Percentiles rank a stretch among this genome's conserved stretches.
Conservation (phyloP, 2,888 invertebrate species). For the Gisinianus flammeolus region DNA sequence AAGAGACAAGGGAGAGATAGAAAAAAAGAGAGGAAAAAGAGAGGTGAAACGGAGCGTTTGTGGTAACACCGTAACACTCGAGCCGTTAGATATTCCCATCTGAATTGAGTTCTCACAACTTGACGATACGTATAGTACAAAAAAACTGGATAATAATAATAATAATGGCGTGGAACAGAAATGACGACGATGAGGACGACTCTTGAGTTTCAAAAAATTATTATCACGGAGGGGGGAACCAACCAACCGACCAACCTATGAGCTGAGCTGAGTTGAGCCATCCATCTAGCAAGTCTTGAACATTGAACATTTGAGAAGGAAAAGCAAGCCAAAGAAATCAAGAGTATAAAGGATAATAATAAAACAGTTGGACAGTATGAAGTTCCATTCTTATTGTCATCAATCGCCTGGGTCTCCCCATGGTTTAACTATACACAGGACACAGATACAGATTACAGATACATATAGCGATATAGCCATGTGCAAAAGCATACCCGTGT, state of each 20-base stretch:
- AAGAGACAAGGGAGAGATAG: too few relatives aligned
- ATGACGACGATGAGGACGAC: constrained; percentile 33
- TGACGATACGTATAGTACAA: too few relatives aligned
- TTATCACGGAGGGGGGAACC: constrained; percentile 42
- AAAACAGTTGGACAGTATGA: constrained; percentile 43
- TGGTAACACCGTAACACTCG: constrained; percentile 53
- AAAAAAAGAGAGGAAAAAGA: constrained; percentile 22
- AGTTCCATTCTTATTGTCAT: constrained; percentile 40
- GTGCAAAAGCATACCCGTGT: constrained; percentile 9
- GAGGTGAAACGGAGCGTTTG: constrained; percentile 42
- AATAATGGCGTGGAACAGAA: constrained; percentile 15
- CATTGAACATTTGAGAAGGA: not conserved
- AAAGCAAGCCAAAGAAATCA: constrained; percentile 38
- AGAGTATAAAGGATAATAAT: constrained; percentile 43
- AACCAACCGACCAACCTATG: not conserved
- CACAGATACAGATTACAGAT: too few relatives aligned
- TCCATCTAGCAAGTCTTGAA: constrained; percentile 4
- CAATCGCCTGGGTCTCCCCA: constrained; percentile 25
- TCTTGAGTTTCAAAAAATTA: constrained; percentile 40
- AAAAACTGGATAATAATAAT: constrained; percentile 1
- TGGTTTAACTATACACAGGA: not conserved
- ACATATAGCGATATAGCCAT: not conserved
- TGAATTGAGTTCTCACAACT: too few relatives aligned
- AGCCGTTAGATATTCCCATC: constrained; percentile 49
- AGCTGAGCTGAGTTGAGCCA: too few relatives aligned